Evolutionary conservation across 2,797 vertebrate species (phyloP), one percentile per base, ranked within the genome.

Genomic region (Erithacus rubecula): DNA sequence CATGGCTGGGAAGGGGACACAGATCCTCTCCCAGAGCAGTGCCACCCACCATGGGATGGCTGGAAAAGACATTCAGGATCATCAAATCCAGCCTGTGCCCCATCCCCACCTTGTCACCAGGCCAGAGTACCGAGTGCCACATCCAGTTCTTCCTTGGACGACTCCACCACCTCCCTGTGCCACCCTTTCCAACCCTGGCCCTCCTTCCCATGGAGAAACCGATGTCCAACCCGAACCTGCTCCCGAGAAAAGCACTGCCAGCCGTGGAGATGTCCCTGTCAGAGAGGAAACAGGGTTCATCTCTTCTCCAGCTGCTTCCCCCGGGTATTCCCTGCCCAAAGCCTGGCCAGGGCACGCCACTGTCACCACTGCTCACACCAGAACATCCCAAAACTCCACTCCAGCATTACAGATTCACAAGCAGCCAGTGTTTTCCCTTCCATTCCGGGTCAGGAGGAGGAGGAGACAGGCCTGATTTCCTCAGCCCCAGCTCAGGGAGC

Each of bases 291-390:
- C 29, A 34, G 12, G 7, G 0, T 10, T 26, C 14, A 4, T 16
- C 39, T 30, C 1, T 4, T 34, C 49, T 26, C 27, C 72, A 19
- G 24, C 37, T 34, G 22, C 52, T 24, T 29, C 29, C 24, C 27
- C 1, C 0, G 0, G 17, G 0, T 4, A 10, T 70, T 39, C 3
- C 0, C 51, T 44, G 16, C 51, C 59, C 47, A 6, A 2, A 39
- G 37, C 49, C 22, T 1, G 6, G 36, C 80, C 70, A 20, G 80
- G 55, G 34, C 46, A 17, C 3, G 0, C 12, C 23, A 3, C 5
- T 16, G 30, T 1, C 22, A 7, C 9, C 7, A 8, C 19, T 2
- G 0, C 9, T 43, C 13, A 5, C 63, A 60, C 32, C 70, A 41
- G 6, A 49, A 27, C 64, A 4, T 3, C 3, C 30, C 56, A 11